Conservation (phyloP, 2,888 invertebrate genomes). For the Proisotoma minuta region DNA sequence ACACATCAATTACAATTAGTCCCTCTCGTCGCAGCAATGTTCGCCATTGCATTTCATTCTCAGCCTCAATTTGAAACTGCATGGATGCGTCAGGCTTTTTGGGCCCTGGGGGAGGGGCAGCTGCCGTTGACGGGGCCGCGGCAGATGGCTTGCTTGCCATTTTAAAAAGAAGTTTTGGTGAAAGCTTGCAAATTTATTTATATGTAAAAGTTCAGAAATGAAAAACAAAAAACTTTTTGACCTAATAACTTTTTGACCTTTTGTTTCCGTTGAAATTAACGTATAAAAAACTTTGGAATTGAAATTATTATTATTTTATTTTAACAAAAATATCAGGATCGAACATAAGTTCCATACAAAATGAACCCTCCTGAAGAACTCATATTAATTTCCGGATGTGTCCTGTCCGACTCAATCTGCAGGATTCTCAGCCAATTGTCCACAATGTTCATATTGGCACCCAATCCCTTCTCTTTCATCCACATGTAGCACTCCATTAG, state of each 20-base stretch:
- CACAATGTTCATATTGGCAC: slow-evolving; percentile 70
- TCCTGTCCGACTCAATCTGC: slow-evolving; percentile 83
- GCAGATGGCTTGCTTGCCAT: background rate
- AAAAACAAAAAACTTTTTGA: no score
- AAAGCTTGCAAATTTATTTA: no score
- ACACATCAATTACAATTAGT: slow-evolving; percentile 45
- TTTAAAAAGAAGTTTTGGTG: no score
- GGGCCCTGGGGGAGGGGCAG: background rate
- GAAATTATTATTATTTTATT: no score
- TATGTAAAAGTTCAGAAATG: no score
- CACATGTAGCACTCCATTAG: slow-evolving; percentile 75
- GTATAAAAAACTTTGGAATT: no score
- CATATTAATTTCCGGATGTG: slow-evolving; percentile 92
- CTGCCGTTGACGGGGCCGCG: background rate
- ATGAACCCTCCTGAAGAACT: slow-evolving; percentile 83
- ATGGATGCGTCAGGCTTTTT: slow-evolving; percentile 16
- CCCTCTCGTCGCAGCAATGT: slow-evolving; percentile 39
- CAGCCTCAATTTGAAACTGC: slow-evolving; percentile 37
- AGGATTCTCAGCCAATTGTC: slow-evolving; percentile 85
- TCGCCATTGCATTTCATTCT: slow-evolving; percentile 42
- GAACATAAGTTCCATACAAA: slow-evolving; percentile 60
- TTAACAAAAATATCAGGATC: no score
- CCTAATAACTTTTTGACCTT: no score
- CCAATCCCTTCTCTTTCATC: slow-evolving; percentile 65
- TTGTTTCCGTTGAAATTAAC: no score